Base-by-base conservation (phyloP, 2,113 vertebrate species). In the Macaca mulatta region DNA sequence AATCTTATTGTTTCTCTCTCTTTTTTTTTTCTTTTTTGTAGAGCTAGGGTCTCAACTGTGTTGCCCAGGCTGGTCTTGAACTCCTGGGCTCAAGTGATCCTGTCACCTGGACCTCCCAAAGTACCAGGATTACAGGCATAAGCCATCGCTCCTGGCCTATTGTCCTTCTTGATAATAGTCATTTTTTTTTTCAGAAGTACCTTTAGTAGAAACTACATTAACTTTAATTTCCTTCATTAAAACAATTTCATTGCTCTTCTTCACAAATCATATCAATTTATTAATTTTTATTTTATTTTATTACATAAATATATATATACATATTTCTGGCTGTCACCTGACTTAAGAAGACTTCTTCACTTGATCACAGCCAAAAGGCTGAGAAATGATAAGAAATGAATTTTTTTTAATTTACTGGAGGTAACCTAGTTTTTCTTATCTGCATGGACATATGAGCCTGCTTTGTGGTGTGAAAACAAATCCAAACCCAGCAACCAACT, bases 231-330 rank as follows among this genome's bases (percentile, higher is more conserved):
- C 48, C 90, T 89, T 96, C 67, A 57, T 75, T 79, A 69, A 59
- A 57, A 50, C 75, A 57, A 23, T 40, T 61, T 52, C 8, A 48
- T 57, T 96, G 32, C 32, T 84, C 18, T 74, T 80, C 67, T 78
- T 88, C 67, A 64, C 10, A 59, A 75, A n/a, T 90, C 61, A 81
- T 11, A 78, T 92, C 32, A 40, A 6, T 70, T 93, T 3, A 75
- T 83, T 77, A 5, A 48, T 57, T 85, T 92, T 96, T 75, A 84
- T 97, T 93, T 91, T 43, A 12, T 52, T 80, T 77, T 48, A 77
- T 75, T 32, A 32, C 16, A 48, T 30, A 45, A 4, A 6, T 32
- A 6, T 32, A 17, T 52, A 20, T 20, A 35, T 52, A 20, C 50
- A 13, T 81, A 10, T 30, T 92, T 32, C 48, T 94, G 52, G 3